Conservation (phyloP, 2,797 vertebrate genomes). For the Hyperoplus immaculatus region DNA sequence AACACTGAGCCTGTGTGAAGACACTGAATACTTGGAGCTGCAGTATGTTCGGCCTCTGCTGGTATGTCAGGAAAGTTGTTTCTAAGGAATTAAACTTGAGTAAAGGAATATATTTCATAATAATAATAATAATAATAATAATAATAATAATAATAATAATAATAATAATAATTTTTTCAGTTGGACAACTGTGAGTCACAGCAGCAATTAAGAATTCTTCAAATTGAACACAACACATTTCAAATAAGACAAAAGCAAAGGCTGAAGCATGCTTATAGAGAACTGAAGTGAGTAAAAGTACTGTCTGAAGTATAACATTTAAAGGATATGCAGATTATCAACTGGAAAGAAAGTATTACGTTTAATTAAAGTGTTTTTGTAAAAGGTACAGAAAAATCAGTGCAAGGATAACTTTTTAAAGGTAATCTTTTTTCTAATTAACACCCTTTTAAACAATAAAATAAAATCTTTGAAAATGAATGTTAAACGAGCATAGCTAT, state of each 20-base stretch:
- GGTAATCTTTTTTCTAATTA: too few species aligned
- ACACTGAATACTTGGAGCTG: constrained; percentile 34
- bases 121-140: too few species aligned
- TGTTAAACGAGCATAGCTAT: background rate
- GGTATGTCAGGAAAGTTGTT: constrained; percentile 51
- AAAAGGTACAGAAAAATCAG: too few species aligned
- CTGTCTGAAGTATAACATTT: background rate
- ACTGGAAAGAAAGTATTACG: background rate
- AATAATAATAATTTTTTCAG: background rate
- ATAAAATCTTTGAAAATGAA: background rate
- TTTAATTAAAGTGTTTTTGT: background rate
- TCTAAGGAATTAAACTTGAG: constrained; percentile 5
- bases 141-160: too few species aligned
- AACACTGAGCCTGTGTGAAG: constrained; percentile 58
- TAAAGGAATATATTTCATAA: background rate
- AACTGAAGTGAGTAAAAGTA: background rate
- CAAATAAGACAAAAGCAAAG: background rate
- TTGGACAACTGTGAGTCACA: background rate
- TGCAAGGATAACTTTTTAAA: too few species aligned
- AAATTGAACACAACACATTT: background rate
- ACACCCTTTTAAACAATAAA: background rate
- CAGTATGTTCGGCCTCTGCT: constrained; percentile 42
- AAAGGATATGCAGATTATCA: background rate
- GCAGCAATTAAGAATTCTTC: background rate
- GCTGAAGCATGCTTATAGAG: accelerated